Base-by-base conservation (phyloP, 2,888 invertebrate species). In the Cenopis cana region DNA sequence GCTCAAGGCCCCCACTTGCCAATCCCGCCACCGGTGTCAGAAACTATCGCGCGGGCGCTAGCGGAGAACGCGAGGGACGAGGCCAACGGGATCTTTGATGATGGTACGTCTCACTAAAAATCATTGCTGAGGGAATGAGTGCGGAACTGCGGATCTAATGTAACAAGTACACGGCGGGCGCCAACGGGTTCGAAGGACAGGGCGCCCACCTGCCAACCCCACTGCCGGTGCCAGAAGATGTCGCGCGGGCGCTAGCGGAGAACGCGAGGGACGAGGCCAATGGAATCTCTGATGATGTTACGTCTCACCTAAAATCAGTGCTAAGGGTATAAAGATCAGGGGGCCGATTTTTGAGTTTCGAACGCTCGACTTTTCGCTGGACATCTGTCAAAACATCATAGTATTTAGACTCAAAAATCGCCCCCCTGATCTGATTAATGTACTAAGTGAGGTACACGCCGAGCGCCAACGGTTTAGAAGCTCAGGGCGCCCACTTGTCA, bases 201-300 rank as follows among this genome's bases (percentile, higher is more conserved):
- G 95, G 95, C 0, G 93, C 93, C 1, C 95, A 95, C 77, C 77
- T 95, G 0, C 95, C 95, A 0, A 94, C 94, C 0, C 90, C 95
- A 0, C 95, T 95, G 0, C 95, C 95, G 0, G 86, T 95, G 8
- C 95, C 95, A 0, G 94, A 93, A 54, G 94, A 91, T 9, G 95
- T 95, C 77, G 90, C 92, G 14, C 90, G 90, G 80, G 92, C 94
- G 0, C 83, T 94, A 33, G 87, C 88, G 56, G 85, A 89, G 80
- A 94, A 94, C 73, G 94, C 94, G 0, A 90, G 93, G 57, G 94
- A 94, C 74, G 94, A 94, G 74, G 94, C 94, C 20, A 90, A 88
- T 74, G 94, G 94, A 0, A 93, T 94, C 75, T 91, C 85, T 65
- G 94, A 94, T 83, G 94, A 94, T 77, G 94, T 94, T 88, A 78